Evolutionary conservation across 2,113 vertebrate genomes (phyloP).

Genomic region (Pygoscelis adeliae): DNA sequence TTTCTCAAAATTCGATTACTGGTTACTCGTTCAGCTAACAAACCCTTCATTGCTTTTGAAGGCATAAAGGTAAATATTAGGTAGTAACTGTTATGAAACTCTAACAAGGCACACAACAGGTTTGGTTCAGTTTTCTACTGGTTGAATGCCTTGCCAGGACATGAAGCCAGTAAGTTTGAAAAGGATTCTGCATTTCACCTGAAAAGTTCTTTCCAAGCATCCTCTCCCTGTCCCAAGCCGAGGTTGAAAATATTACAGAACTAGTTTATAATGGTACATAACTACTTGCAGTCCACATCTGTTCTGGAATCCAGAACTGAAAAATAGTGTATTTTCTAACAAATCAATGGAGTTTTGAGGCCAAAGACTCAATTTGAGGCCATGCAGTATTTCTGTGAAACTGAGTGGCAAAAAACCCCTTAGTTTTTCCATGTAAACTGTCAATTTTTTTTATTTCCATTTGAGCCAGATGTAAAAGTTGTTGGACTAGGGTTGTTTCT

Average conservation of each 20-base stretch:
- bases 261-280: too few species aligned
- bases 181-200: neutral
- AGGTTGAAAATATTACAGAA: neutral
- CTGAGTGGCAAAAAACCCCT: neutral
- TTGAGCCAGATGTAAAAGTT: neutral
- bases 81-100: neutral
- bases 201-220: neutral
- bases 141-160: neutral
- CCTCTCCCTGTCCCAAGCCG: neutral
- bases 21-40: neutral
- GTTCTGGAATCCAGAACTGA: neutral
- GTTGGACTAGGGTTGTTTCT: neutral
- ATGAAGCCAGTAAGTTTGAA: neutral
- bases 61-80: neutral
- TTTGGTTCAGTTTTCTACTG: neutral
- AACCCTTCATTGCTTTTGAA: neutral
- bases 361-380: neutral
- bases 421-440: neutral
- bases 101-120: neutral
- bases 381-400: neutral
- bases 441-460: neutral
- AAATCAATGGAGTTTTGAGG: neutral
- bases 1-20: neutral
- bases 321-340: neutral
- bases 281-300: neutral